Conservation (phyloP, 2,888 invertebrate genomes). For the Leptinotarsa haldemani region DNA sequence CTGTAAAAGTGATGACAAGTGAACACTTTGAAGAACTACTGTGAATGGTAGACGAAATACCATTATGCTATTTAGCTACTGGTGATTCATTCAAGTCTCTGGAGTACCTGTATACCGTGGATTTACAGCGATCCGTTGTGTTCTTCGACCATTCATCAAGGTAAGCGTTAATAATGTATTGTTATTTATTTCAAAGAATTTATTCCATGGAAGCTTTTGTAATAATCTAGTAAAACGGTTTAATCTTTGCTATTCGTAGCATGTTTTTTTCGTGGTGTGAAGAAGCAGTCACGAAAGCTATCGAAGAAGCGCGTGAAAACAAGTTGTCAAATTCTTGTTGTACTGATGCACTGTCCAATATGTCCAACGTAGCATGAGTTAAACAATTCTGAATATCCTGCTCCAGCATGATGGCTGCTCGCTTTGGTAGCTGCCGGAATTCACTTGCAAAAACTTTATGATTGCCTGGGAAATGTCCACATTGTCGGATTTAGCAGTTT, state of each 20-base stretch:
- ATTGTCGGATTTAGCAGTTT: not conserved
- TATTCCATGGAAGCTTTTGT: not conserved
- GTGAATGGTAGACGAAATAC: not conserved
- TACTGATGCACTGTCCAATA: conserved; percentile 3
- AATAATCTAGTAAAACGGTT: not conserved
- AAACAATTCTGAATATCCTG: conserved; percentile 21
- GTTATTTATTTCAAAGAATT: conserved; percentile 10
- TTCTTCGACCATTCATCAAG: not conserved
- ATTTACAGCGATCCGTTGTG: conserved; percentile 17
- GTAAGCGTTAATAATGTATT: conserved; percentile 18
- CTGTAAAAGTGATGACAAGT: not conserved
- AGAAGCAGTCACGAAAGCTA: not conserved
- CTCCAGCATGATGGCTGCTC: not conserved
- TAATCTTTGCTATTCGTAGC: conserved; percentile 2
- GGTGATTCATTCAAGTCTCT: conserved; percentile 24
- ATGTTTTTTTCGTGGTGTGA: conserved; percentile 13
- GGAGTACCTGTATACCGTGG: conserved; percentile 10
- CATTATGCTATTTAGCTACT: conserved; percentile 11
- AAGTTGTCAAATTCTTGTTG: conserved; percentile 18
- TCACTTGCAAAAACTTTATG: conserved; percentile 20
- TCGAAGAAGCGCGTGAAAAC: not conserved
- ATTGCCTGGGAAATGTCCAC: not conserved
- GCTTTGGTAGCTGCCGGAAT: conserved; percentile 10
- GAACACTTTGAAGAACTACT: not conserved
- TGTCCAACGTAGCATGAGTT: conserved; percentile 26